phyloP scores from a whole-genome alignment of 2,888 invertebrate genomes.

The Acleris literana region DNA sequence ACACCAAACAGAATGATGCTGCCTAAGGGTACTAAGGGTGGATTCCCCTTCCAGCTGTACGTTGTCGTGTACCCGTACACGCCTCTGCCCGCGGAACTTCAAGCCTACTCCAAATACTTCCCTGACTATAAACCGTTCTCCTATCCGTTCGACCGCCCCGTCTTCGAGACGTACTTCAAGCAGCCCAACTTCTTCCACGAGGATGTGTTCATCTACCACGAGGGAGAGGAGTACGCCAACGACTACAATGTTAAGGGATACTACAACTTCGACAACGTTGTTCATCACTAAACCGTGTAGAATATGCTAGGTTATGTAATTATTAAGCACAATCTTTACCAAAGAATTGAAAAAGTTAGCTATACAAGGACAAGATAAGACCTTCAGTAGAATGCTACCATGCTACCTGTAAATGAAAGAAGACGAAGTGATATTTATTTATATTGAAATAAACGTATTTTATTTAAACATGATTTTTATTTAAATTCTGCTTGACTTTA shows the following conservation, averaged over 20 bases:
- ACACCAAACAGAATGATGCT: slow-evolving; percentile 88
- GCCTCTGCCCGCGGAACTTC: slow-evolving; percentile 62
- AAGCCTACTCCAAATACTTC: slow-evolving; percentile 54
- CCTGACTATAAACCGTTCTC: slow-evolving; percentile 81
- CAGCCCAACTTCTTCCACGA: slow-evolving; percentile 85
- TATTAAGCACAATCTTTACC: too few species aligned
- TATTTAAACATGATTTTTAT: too few species aligned
- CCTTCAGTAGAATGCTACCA: too few species aligned
- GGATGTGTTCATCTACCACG: slow-evolving; percentile 82
- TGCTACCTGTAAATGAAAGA: too few species aligned
- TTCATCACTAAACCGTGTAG: neutral
- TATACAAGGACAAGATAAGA: too few species aligned
- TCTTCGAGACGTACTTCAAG: slow-evolving; percentile 68
- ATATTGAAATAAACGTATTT: too few species aligned
- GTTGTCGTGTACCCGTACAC: slow-evolving; percentile 84
- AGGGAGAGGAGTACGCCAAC: slow-evolving; percentile 64
- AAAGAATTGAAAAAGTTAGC: too few species aligned
- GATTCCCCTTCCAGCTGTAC: slow-evolving; percentile 86
- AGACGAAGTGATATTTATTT: too few species aligned
- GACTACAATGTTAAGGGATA: slow-evolving; percentile 44
- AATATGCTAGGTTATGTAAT: neutral
- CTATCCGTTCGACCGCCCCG: slow-evolving; percentile 84
- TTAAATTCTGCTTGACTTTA: too few species aligned
- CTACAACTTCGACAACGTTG: neutral
- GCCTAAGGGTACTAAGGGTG: slow-evolving; percentile 87